Base-by-base conservation (phyloP, 1,140 invertebrate genomes). In the Drosophila bipectinata region DNA sequence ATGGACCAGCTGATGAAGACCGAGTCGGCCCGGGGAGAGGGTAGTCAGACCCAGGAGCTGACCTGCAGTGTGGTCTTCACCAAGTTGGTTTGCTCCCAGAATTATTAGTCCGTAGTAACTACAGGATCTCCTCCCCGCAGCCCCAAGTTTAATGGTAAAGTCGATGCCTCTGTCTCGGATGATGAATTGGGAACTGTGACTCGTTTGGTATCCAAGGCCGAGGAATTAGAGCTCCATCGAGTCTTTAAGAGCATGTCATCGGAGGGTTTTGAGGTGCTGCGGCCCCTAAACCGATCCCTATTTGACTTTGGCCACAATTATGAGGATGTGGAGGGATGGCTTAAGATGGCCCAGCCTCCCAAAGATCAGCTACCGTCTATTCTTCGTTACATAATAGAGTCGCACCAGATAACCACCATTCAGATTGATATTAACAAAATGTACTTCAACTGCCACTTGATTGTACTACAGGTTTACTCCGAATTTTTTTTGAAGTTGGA, bases 381-480 rank as follows among this genome's bases (percentile, higher is more conserved):
- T 0, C 34, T 91, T 2, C 74, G 79, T 4, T 77, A 85, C 14
- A 91, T 89, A 74, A 59, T 91, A 5, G 76, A 91, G 14, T 77
- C 60, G 1, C 81, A 90, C 48, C 45, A 67, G 2, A 91, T 77
- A 68, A 79, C 90, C 18, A 85, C 69, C 15, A 68, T 91, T 0
- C 73, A 89, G 37, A 80, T 91, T n/a, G 64, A 79, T 1, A 91
- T 91, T 14, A 74, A 75, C 37, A 74, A 64, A 12, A 72, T 81
- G 56, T 79, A 71, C 28, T 91, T 91, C 39, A 80, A 89, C 53
- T 91, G 90, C 14, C 90, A 91, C 49, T 44, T 91, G 14, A 55
- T 80, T 12, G 90, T 91, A 1, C 56, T 91, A 32, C 90, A 89
- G 34, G 82, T 74, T 4, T 91, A 91, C 37, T 91, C 90, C 1